Evolutionary conservation across 1,140 invertebrate genomes (phyloP).

Genomic region (Myzus persicae): DNA sequence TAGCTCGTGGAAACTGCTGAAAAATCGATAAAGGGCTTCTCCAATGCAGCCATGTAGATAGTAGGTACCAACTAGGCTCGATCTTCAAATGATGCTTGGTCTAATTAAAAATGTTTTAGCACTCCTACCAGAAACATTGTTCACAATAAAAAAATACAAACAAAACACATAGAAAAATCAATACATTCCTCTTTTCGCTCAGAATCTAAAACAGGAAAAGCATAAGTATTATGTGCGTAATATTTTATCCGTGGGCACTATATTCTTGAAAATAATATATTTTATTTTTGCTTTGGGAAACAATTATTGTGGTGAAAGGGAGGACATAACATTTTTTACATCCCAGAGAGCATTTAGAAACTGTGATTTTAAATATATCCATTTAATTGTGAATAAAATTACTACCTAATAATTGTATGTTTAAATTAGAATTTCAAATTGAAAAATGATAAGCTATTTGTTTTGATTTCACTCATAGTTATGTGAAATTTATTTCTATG

Average conservation of each 20-base stretch:
- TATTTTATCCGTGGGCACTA: not conserved
- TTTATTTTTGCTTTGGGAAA: not conserved
- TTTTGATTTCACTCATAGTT: not conserved
- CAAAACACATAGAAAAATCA: not conserved
- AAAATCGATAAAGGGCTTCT: not conserved
- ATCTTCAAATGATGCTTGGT: not conserved
- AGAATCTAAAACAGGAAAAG: not conserved
- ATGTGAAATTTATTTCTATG: not conserved
- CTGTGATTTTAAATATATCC: no score
- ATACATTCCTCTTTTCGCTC: not conserved
- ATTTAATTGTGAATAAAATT: not conserved
- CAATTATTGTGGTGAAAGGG: not conserved
- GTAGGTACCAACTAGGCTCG: not conserved
- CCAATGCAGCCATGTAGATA: not conserved
- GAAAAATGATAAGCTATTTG: not conserved
- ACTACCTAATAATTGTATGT: not conserved
- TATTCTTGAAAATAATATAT: not conserved
- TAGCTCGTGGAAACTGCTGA: not conserved
- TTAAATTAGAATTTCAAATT: not conserved
- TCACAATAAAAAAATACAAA: not conserved
- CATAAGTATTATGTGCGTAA: not conserved
- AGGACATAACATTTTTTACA: not conserved
- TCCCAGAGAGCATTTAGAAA: not conserved
- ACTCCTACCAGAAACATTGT: not conserved
- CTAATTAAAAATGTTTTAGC: not conserved